Conservation (phyloP, 2,888 invertebrate genomes). For the Microlaimidae sp. region DNA sequence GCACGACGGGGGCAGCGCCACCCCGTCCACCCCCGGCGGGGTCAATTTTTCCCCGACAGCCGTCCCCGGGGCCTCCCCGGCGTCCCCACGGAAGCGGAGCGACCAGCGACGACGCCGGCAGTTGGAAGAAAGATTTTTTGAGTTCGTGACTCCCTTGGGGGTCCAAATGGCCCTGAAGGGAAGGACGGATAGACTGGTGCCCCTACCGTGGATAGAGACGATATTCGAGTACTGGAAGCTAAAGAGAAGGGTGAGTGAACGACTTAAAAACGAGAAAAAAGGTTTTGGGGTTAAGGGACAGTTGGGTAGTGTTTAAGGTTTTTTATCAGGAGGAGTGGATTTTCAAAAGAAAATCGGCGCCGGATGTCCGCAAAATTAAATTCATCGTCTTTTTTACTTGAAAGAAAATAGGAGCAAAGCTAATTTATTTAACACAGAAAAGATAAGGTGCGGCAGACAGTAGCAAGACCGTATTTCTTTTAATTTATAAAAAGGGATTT, state of each 20-base stretch:
- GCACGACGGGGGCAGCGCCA: neutral
- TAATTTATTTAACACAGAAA: too few species aligned
- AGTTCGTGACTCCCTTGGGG: conserved; percentile 54
- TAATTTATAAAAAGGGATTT: too few species aligned
- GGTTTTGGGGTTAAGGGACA: too few species aligned
- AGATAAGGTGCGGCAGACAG: too few species aligned
- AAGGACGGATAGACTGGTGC: conserved; percentile 55
- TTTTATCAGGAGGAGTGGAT: too few species aligned
- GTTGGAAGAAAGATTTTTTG: conserved; percentile 69
- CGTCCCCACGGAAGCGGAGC: neutral
- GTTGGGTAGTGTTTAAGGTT: too few species aligned
- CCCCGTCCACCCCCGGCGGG: neutral
- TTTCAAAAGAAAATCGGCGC: too few species aligned
- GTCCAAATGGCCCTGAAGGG: conserved; percentile 54
- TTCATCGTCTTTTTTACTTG: too few species aligned
- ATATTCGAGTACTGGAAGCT: conserved; percentile 83
- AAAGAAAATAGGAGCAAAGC: too few species aligned
- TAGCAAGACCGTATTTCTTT: too few species aligned
- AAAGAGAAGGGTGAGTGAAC: conserved; percentile 57
- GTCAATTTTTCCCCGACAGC: neutral
- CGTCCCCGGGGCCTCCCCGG: neutral
- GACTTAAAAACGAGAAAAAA: too few species aligned
- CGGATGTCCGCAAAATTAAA: too few species aligned
- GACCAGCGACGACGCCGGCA: conserved; percentile 35
- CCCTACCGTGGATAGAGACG: neutral